Evolutionary conservation across 2,797 vertebrate species (phyloP), one percentile per base, ranked within the genome.

Genomic region (Gephyroberyx darwinii): DNA sequence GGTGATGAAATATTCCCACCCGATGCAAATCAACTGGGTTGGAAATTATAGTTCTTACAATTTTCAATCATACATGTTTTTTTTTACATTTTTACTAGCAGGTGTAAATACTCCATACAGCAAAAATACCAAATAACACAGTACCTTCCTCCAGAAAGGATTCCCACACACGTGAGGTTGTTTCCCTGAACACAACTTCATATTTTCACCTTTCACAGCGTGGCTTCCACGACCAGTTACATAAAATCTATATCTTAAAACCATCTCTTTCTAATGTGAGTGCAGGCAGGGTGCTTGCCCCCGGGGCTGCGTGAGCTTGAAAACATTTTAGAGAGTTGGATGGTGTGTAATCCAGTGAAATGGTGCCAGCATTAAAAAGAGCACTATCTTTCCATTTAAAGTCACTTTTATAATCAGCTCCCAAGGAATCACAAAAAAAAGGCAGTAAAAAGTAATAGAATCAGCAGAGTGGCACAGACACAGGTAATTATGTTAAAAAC

Each of bases 401-500:
- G 82, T 88, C 81, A 68, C 83, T 89, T 86, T 84, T 86, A 84
- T 84, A 86, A 90, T 89, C 82, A 83, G 76, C 81, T 89, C 76
- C 79, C 30, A 62, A 75, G 73, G 72, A 86, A 83, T 83, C 69
- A 74, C 69, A 84, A 82, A 84, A 82, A 82, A 82, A 82, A 57
- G 65, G 74, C 74, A 74, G 79, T 77, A 81, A 82, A 79, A 86
- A 83, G 41, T 84, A 86, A 90, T 84, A 80, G 71, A 88, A 90
- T 89, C 84, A 83, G 83, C 77, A 67, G 26, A 26, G 80, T 58
- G 71, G 86, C 70, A 81, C 82, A 85, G 83, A 70, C 82, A 76
- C 65, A 61, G 66, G 78, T 86, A 88, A 89, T 91, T 90, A 82
- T 84, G 84, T 84, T 87, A 89, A 90, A 88, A 90, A 81, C 66